Percentiles rank a stretch among this genome's conserved stretches.
These are phyloP conservation scores for Clarias macrocephalus DNA, from an alignment of 2,113 vertebrate genomes.

Conservation along the genomic window DNA sequence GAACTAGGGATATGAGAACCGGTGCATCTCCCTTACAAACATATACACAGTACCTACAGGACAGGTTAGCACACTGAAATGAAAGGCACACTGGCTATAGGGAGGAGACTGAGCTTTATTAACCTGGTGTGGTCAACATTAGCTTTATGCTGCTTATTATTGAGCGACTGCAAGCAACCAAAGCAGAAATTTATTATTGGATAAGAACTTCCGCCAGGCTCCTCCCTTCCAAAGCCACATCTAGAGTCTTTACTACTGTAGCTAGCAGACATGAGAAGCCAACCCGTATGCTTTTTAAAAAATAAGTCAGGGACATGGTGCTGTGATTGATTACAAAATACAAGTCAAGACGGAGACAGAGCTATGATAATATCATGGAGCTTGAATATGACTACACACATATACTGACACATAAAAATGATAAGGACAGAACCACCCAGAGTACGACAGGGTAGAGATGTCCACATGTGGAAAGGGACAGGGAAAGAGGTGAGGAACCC, in stretches of 20 bases:
- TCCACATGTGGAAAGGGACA: slow-evolving; percentile 48
- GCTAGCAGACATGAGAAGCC: slow-evolving; percentile 50
- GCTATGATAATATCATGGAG: slow-evolving; percentile 12
- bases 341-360: slow-evolving; percentile 19
- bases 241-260: slow-evolving; percentile 46
- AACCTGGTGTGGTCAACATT: slow-evolving; percentile 4
- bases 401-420: slow-evolving; percentile 38
- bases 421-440: slow-evolving; percentile 57
- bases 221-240: slow-evolving; percentile 52
- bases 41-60: slow-evolving; percentile 55
- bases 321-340: slow-evolving; percentile 22
- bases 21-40: slow-evolving; percentile 52
- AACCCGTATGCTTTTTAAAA: slow-evolving; percentile 19
- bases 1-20: not conserved
- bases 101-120: slow-evolving; percentile 50
- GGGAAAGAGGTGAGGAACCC: slow-evolving; percentile 58
- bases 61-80: slow-evolving; percentile 59
- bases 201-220: slow-evolving; percentile 39
- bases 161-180: not conserved
- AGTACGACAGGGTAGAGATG: slow-evolving; percentile 3
- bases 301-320: slow-evolving; percentile 33
- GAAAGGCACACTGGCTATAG: slow-evolving; percentile 51
- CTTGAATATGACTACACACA: slow-evolving; percentile 29
- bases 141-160: not conserved
- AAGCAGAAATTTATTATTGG: not conserved